A percentile compares a stretch with the other conserved stretches of the same genome.
Evolutionary conservation across 2,888 invertebrate species (phyloP).

Genomic region (Leucophenga maculata): DNA sequence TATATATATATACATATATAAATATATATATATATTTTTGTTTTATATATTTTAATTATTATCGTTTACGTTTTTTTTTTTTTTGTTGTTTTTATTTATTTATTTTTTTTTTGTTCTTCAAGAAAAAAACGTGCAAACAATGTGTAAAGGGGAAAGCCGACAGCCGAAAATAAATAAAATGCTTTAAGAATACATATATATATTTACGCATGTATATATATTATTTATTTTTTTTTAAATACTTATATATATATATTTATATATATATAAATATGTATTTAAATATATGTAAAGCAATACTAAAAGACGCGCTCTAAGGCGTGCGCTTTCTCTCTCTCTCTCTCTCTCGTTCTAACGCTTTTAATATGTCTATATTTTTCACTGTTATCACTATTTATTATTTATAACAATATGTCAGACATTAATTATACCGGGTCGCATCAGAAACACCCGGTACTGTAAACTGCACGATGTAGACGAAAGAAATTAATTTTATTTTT

Average conservation of each 20-base stretch:
- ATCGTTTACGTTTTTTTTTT: slow-evolving; percentile 40
- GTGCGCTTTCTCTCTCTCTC: background rate
- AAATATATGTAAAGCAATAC: slow-evolving; percentile 36
- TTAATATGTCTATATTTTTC: slow-evolving; percentile 15
- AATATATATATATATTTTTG: slow-evolving; percentile 42
- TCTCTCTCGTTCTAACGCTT: slow-evolving; percentile 2
- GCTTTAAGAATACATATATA: slow-evolving; percentile 45
- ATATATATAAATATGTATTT: slow-evolving; percentile 27
- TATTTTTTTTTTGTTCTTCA: slow-evolving; percentile 47
- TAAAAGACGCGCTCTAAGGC: slow-evolving; percentile 34
- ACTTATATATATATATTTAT: background rate
- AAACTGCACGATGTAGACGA: no score
- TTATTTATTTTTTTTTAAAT: slow-evolving; percentile 32
- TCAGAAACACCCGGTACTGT: no score
- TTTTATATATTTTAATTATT: slow-evolving; percentile 31
- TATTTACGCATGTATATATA: slow-evolving; percentile 33
- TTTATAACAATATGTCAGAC: background rate
- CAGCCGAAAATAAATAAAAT: slow-evolving; percentile 70
- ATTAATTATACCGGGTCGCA: no score
- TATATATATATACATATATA: slow-evolving; percentile 43
- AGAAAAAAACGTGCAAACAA: slow-evolving; percentile 73
- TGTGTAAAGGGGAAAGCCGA: slow-evolving; percentile 75
- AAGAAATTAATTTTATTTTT: no score
- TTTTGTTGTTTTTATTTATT: no score
- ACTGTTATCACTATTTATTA: background rate